A percentile compares a stretch with the other conserved stretches of the same genome.
These are phyloP conservation scores for Anadara kagoshimensis DNA, from an alignment of 1,140 invertebrate species.

Conservation along the genomic window DNA sequence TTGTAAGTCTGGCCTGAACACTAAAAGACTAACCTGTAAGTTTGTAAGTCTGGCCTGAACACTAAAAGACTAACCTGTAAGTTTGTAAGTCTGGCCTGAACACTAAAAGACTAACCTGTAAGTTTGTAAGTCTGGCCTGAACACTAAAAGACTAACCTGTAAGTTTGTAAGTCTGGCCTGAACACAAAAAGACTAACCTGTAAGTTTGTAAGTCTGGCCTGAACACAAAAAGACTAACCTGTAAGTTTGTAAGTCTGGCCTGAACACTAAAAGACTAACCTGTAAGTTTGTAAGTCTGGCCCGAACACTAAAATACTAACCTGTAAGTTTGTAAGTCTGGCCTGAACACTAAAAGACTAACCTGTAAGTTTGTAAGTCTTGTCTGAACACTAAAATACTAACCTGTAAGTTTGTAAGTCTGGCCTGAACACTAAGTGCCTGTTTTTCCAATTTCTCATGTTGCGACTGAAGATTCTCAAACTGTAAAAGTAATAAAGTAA, in stretches of 20 bases:
- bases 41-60: constrained; percentile 69
- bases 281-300: constrained; percentile 67
- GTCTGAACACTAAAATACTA: no score
- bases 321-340: constrained; percentile 67
- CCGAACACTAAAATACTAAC: no score
- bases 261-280: no score
- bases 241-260: constrained; percentile 67
- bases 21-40: constrained; percentile 31
- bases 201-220: constrained; percentile 68
- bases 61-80: constrained; percentile 28
- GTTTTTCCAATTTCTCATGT: constrained; percentile 69
- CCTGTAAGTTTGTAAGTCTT: constrained; percentile 67
- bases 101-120: constrained; percentile 63
- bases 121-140: constrained; percentile 68
- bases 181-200: constrained; percentile 64
- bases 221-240: constrained; percentile 64
- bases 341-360: no score
- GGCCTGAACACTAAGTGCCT: constrained; percentile 65
- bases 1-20: constrained; percentile 67
- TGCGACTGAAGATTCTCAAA: constrained; percentile 56
- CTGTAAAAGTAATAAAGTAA: constrained; percentile 41
- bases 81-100: constrained; percentile 69
- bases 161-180: constrained; percentile 68
- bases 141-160: constrained; percentile 66
- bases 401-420: constrained; percentile 70